These are phyloP conservation scores for Micronycteris hirsuta DNA, from an alignment of 2,113 vertebrate species.

Conservation along the genomic window DNA sequence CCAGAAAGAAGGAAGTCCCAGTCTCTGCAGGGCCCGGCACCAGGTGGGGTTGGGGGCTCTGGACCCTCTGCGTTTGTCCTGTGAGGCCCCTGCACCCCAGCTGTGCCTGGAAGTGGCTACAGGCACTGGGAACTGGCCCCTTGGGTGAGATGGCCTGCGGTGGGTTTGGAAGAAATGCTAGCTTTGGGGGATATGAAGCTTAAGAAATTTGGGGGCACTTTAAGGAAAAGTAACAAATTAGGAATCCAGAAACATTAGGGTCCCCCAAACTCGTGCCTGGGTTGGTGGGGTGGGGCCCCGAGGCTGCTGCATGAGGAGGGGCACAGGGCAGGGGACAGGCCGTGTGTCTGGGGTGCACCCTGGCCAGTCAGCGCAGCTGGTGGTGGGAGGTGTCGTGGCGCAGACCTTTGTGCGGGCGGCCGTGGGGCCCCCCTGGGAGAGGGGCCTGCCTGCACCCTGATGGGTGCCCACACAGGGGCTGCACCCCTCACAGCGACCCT, in stretches of 20 bases:
- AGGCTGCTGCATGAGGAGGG: fast-evolving
- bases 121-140: not conserved
- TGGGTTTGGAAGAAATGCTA: not conserved
- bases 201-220: not conserved
- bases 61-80: too few relatives aligned
- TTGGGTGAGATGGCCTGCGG: not conserved
- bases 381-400: too few relatives aligned
- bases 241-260: not conserved
- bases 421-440: not conserved
- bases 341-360: fast-evolving
- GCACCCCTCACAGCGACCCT: not conserved
- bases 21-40: too few relatives aligned
- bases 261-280: not conserved
- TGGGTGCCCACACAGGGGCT: fast-evolving
- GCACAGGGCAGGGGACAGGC: fast-evolving
- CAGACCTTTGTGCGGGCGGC: too few relatives aligned
- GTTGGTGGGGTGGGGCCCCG: fast-evolving
- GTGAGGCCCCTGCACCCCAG: too few relatives aligned
- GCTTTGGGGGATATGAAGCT: not conserved
- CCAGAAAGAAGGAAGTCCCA: not conserved
- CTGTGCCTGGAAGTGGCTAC: not conserved
- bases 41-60: fast-evolving
- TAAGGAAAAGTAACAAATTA: not conserved
- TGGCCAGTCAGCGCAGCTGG: too few relatives aligned
- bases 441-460: not conserved